Base-by-base conservation (phyloP, 2,113 vertebrate species). In the Panthera leo region DNA sequence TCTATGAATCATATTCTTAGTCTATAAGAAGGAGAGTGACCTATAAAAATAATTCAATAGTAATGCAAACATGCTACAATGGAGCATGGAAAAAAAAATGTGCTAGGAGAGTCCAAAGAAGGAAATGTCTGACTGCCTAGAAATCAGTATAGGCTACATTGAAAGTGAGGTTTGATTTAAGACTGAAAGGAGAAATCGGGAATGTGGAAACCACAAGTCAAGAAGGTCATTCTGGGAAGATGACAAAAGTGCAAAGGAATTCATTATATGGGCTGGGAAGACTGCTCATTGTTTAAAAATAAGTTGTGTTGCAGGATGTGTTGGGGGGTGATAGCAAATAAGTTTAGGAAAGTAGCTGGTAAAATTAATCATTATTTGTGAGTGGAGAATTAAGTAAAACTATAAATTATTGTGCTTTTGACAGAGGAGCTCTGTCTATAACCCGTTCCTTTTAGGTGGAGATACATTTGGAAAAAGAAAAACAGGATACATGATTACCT, bases 401-500 rank as follows among this genome's bases (percentile, higher is more conserved):
- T 19, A 9, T 78, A 78, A 93, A 94, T 85, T 48, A 34, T 48
- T 67, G 34, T 90, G 25, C 8, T 10, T 95, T 63, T 90, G 51
- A 85, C 61, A 93, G 92, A 94, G 61, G 5, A 80, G 71, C 42
- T 95, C 36, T 82, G 29, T 89, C 42, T 82, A 29, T 87, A 76
- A 93, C 51, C 78, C 63, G n/a, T 55, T 92, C 27, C 58, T 83
- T 91, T 86, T 73, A 95, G 92, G 51, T 79, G 51, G 25, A 68
- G 94, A 85, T 91, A 29, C 27, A 91, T 88, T 51, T 76, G 21
- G 34, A 68, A 68, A 82, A 96, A 73, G 82, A 82, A 93, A 18
- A 97, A 53, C 19, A 89, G 61, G 11, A 97, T 84, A 68, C 96
- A 93, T 27, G 58, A 92, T 75, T 97, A 23, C 5, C 10, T 75